Evolutionary conservation across 2,888 invertebrate genomes (phyloP).

Genomic region (Sesia bembeciformis): DNA sequence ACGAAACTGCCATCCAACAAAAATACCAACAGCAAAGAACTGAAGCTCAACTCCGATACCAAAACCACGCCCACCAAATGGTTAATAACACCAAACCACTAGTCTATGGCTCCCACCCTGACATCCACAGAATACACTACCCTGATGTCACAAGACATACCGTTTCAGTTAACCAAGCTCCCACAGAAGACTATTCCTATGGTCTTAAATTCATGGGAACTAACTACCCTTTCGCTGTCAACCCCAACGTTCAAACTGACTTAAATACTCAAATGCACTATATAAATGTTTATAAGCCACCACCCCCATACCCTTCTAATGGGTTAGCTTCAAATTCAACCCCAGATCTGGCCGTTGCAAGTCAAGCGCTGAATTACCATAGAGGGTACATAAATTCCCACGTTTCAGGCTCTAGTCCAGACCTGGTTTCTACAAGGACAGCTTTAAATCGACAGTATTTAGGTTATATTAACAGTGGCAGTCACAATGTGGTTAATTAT

Average conservation of each 20-base stretch:
- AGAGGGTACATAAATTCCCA: slow-evolving; percentile 66
- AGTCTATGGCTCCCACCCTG: slow-evolving; percentile 82
- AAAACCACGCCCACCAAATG: slow-evolving; percentile 37
- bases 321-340: slow-evolving; percentile 88
- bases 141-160: slow-evolving; percentile 79
- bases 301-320: slow-evolving; percentile 87
- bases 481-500: slow-evolving; percentile 45
- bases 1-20: slow-evolving; percentile 93
- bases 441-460: slow-evolving; percentile 69
- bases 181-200: slow-evolving; percentile 48
- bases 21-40: slow-evolving; percentile 78
- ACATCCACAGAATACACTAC: slow-evolving; percentile 79
- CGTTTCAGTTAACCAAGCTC: slow-evolving; percentile 31
- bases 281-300: slow-evolving; percentile 84
- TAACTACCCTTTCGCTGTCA: slow-evolving; percentile 56
- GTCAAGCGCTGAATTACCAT: slow-evolving; percentile 72
- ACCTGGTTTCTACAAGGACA: slow-evolving; percentile 82
- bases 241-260: slow-evolving; percentile 54
- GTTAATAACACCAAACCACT: slow-evolving; percentile 43
- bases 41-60: slow-evolving; percentile 53
- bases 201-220: slow-evolving; percentile 41
- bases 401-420: slow-evolving; percentile 85
- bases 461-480: slow-evolving; percentile 43
- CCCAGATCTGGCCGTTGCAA: slow-evolving; percentile 85
- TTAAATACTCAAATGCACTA: slow-evolving; percentile 70